These are phyloP conservation scores for Diadema setosum DNA, from an alignment of 35 echinoderm and acorn worm genomes.

Conservation along the genomic window DNA sequence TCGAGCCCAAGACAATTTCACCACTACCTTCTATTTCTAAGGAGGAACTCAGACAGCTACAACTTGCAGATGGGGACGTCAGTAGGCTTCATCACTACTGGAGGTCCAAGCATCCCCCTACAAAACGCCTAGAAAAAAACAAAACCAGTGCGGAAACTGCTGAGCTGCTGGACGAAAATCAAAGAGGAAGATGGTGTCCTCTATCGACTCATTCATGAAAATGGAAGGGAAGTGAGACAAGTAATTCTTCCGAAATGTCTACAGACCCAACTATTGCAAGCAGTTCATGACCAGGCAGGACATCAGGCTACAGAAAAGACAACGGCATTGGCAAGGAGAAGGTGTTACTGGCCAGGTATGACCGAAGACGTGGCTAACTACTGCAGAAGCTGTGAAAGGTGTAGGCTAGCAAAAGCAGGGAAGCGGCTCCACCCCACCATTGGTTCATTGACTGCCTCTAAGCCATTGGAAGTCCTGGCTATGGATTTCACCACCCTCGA, in stretches of 20 bases:
- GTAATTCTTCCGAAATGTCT: conserved; percentile 17
- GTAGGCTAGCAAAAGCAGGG: conserved; percentile 46
- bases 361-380: conserved; percentile 22
- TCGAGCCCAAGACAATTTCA: background rate
- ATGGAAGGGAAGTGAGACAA: conserved; percentile 9
- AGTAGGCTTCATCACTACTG: background rate
- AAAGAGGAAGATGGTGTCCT: conserved; percentile 5
- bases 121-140: background rate
- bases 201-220: background rate
- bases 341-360: conserved; percentile 72
- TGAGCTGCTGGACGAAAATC: conserved; percentile 6
- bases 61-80: background rate
- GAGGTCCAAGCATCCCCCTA: background rate
- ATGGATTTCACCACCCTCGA: conserved; percentile 65
- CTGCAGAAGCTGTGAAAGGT: conserved; percentile 48
- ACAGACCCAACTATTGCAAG: background rate
- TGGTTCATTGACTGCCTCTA: conserved; percentile 33
- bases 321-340: background rate
- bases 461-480: conserved; percentile 49
- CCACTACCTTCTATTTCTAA: background rate
- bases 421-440: conserved; percentile 33
- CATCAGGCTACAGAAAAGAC: conserved; percentile 61
- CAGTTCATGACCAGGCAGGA: conserved; percentile 31
- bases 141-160: background rate
- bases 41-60: background rate